Base-by-base conservation (phyloP, 2,113 vertebrate species). In the Jaculus jaculus region DNA sequence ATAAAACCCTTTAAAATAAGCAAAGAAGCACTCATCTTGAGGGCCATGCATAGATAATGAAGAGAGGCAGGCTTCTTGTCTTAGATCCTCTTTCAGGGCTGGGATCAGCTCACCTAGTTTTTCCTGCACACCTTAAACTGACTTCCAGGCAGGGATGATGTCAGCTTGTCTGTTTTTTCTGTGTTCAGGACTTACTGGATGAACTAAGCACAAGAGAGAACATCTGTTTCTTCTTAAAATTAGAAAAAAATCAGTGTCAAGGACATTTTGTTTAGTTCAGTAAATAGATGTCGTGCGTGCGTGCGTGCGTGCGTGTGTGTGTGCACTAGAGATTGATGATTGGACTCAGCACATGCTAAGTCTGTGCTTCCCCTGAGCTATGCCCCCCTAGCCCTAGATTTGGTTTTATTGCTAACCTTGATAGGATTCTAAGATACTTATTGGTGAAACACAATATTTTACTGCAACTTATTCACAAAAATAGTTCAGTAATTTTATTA, bases 361-460 rank as follows among this genome's bases (percentile, higher is more conserved):
- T 17, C 21, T 39, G 28, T 60, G 20, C 32, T 63, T 7, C 58
- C 37, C 18, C 83, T 72, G n/a, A 84, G 66, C 68, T 71, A 6
- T 26, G 26, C 12, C 65, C 30, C 54, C 17, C 26, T 12, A 16
- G 26, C 20, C 21, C 37, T 10, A 69, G 54, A 34, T n/a, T 1
- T 37, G 5, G 42, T 24, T 58, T 93, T 63, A 47, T 34, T 80
- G 65, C 32, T 90, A 42, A 75, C 71, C 30, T 65, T 79, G 47
- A 84, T 51, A 94, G 93, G 63, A 10, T 30, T 95, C 80, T 60
- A 24, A 85, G 94, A 94, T 83, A 7, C 11, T 47, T 87, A 23
- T 79, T 86, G 81, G 79, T 94, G 47, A 69, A 96, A 91, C 69
- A 79, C 75, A 84, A 26, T 26, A 42, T 96, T 97, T 97, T 97